Base-by-base conservation (phyloP, 2,797 vertebrate genomes). In the Spondyliosoma cantharus region DNA sequence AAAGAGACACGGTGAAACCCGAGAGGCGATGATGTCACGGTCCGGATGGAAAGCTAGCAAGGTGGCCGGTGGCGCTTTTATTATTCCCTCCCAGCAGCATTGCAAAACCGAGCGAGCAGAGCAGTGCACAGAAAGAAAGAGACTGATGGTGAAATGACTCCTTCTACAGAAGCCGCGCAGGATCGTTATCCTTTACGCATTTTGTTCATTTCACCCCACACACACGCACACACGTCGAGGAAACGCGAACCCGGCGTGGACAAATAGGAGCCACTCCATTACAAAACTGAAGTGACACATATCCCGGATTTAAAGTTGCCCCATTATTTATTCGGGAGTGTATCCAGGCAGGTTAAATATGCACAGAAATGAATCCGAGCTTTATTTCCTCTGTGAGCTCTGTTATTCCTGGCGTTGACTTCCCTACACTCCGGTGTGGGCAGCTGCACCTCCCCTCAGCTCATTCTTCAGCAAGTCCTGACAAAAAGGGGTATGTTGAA, bases 11-110 rank as follows among this genome's bases (percentile, higher is more conserved):
- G 42, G 49, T 88, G 91, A 88, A 93, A 96, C 91, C 94, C 85
- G 95, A 96, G 87, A 94, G 92, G 68, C 46, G 78, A 85, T 96
- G 95, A 97, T 91, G 96, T 96, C 97, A 97, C 90, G 70, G 78
- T 76, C 93, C 86, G 91, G 93, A 88, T 89, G 86, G 87, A 85
- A 76, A 89, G 84, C 63, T 37, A 53, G 81, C 79, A 83, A 58
- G 92, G 93, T 93, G 88, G 86, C 80, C 75, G 43, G 45, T 24
- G 91, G 82, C 37, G 66, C 86, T 67, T 29, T 59, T 14, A 81
- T 86, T 43, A 16, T 22, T 58, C 74, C 62, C 82, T 80, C 66
- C 52, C 80, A 69, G 52, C 82, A 42, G 62, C 53, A 75, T 53
- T n/a, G 63, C 71, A 59, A 50, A 50, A 71, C 45, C 58, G 52